Conservation (phyloP, 2,888 invertebrate genomes). For the Plebejus argus region DNA sequence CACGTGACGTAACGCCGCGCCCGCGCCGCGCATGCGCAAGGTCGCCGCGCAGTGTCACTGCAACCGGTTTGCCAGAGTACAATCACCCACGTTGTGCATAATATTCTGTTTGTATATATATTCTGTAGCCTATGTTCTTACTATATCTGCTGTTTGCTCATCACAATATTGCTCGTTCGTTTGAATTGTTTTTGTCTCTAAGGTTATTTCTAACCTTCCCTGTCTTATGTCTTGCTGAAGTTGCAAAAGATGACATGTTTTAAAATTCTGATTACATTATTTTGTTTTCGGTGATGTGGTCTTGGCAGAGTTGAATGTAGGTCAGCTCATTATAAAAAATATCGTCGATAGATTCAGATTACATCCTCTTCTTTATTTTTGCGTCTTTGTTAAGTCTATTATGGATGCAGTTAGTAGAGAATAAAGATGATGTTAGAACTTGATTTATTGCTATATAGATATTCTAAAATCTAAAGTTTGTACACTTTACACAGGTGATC, state of each 20-base stretch:
- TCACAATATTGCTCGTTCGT: neutral
- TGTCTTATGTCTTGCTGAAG: neutral
- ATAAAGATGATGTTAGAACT: too few species aligned
- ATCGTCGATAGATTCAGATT: too few species aligned
- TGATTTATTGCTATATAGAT: too few species aligned
- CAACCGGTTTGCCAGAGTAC: slow-evolving; percentile 48
- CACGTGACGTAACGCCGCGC: slow-evolving; percentile 49
- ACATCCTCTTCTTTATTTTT: too few species aligned
- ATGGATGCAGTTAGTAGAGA: too few species aligned
- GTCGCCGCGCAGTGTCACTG: slow-evolving; percentile 50
- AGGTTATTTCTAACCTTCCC: too few species aligned
- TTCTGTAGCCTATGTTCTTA: neutral
- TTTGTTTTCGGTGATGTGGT: neutral
- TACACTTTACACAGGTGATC: too few species aligned
- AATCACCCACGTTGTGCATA: slow-evolving; percentile 34
- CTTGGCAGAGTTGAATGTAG: too few species aligned
- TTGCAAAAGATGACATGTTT: neutral
- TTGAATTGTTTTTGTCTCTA: neutral
- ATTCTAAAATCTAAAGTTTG: too few species aligned
- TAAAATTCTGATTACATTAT: neutral
- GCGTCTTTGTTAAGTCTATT: too few species aligned
- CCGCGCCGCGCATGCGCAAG: slow-evolving; percentile 50
- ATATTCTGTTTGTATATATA: neutral
- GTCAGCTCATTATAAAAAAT: too few species aligned
- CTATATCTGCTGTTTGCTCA: neutral